Base-by-base conservation (phyloP, 1,140 invertebrate genomes). In the Homarus americanus region DNA sequence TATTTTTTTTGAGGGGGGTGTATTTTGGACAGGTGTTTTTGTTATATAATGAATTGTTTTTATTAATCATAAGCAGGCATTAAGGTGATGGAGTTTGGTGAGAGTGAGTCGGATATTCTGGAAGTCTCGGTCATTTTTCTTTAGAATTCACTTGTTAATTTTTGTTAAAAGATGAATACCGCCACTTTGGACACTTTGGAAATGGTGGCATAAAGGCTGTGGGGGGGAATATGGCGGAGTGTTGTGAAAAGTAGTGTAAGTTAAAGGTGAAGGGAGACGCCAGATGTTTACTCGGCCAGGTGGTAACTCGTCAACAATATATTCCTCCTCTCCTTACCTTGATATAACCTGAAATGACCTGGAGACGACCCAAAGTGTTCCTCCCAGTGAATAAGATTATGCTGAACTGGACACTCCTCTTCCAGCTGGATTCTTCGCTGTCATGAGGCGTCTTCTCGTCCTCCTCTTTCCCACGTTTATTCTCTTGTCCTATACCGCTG, bases 351-450 rank as follows among this genome's bases (percentile, higher is more conserved):
- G 87, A 83, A 63, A 90, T 90, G 87, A 73, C 80, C 80, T 53
- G 87, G 78, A 72, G 87, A 73, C 36, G 80, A 90, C 44, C 87
- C 36, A 58, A 78, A 34, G 79, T 83, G 63, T 82, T 83, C 41
- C 80, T 83, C 40, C 86, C 78, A 82, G 87, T 83, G 44, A 10
- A 63, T 78, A 78, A 83, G 87, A 90, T 90, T 90, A 90, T 90
- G 87, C 44, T 84, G 63, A 83, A 83, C 72, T 83, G 79, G 87
- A 82, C 75, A 40, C 44, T 78, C 32, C 53, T 38, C 41, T 80
- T 66, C 44, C 87, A 40, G 66, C 41, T 53, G 72, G 76, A 17
- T 90, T 84, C 72, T 72, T 80, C 84, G 87, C 78, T 80, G 84
- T 90, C 80, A 90, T 80, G 80, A 44, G 72, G 36, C 87, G 83